phyloP scores from a whole-genome alignment of 2,888 invertebrate species.

The Xestia rhomboidea region DNA sequence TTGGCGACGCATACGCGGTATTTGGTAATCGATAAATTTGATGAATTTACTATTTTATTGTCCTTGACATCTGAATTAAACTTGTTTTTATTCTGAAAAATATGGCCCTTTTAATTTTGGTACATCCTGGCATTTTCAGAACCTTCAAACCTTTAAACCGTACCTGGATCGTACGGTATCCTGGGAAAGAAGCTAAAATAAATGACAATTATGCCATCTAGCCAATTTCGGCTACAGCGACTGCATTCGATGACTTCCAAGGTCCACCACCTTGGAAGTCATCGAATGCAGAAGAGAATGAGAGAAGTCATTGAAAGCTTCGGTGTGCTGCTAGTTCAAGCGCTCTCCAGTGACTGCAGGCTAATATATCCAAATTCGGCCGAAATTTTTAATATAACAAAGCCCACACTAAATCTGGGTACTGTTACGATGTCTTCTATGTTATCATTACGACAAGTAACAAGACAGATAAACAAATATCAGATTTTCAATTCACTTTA shows the following conservation, averaged over 20 bases:
- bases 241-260: neutral
- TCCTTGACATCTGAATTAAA: neutral
- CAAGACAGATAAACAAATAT: constrained; percentile 2
- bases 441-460: neutral
- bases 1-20: neutral
- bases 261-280: too few relatives aligned
- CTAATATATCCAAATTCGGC: neutral
- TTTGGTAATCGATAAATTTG: neutral
- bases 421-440: neutral
- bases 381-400: neutral
- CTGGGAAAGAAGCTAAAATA: neutral
- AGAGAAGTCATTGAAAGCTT: neutral
- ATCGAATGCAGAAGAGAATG: too few relatives aligned
- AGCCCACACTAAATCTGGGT: neutral
- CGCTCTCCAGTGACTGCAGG: too few relatives aligned
- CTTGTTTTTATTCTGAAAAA: neutral
- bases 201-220: neutral
- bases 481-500: neutral
- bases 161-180: too few relatives aligned
- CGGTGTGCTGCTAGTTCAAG: neutral
- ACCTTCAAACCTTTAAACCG: neutral
- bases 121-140: neutral
- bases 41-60: neutral
- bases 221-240: neutral
- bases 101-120: neutral